phyloP scores from a whole-genome alignment of 2,113 vertebrate genomes.

The Zapornia atra region DNA sequence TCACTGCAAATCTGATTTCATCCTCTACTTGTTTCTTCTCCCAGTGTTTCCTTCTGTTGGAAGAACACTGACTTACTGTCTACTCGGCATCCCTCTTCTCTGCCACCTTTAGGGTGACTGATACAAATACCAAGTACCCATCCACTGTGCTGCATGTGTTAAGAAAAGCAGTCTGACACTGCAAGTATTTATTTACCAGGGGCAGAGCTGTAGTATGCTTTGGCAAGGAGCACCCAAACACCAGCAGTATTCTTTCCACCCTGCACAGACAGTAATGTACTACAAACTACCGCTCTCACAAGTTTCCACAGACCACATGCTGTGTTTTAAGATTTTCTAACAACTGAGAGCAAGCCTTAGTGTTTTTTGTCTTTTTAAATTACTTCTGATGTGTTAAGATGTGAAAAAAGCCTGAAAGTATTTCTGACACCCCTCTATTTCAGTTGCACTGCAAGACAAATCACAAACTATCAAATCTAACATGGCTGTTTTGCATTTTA shows the following conservation, averaged over 20 bases:
- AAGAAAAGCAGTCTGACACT: background rate
- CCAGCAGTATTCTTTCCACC: background rate
- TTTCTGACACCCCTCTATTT: background rate
- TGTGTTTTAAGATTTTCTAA: background rate
- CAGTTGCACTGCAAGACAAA: background rate
- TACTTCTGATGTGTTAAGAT: background rate
- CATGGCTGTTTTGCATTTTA: background rate
- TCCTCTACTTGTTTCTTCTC: background rate
- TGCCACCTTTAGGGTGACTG: background rate
- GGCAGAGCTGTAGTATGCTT: background rate
- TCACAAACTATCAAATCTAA: background rate
- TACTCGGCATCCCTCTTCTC: background rate
- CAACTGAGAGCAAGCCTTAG: background rate
- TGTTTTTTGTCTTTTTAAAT: background rate
- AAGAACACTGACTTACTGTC: background rate
- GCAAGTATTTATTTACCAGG: background rate
- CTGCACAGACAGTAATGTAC: accelerated
- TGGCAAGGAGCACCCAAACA: background rate
- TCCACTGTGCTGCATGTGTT: background rate
- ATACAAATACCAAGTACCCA: background rate
- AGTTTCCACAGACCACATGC: background rate
- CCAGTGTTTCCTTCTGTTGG: background rate
- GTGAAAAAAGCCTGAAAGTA: background rate
- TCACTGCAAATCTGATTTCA: background rate
- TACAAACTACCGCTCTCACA: background rate